Conservation (phyloP, 2,888 invertebrate genomes). For the Galeruca laticollis region DNA sequence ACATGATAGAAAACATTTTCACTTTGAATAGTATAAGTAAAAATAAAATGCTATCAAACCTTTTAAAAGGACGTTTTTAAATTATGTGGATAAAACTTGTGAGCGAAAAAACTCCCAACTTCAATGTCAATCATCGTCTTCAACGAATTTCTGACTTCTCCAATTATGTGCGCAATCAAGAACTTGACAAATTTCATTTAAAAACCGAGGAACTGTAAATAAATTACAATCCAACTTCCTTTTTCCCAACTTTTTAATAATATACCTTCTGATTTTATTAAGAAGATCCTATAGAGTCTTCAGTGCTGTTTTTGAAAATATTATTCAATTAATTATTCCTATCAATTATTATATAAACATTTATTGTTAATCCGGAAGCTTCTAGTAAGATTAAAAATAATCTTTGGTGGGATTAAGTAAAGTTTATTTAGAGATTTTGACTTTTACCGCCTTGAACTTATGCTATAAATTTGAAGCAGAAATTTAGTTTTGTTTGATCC, state of each 20-base stretch:
- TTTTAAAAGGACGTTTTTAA: no score
- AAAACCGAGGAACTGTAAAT: neutral
- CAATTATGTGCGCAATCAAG: neutral
- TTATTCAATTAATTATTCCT: neutral
- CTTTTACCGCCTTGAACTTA: neutral
- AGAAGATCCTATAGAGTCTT: neutral
- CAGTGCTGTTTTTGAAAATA: neutral
- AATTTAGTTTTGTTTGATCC: neutral
- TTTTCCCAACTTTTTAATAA: neutral
- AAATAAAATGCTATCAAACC: no score
- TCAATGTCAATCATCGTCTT: no score
- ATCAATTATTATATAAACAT: neutral
- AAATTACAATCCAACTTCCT: slow-evolving; percentile 8
- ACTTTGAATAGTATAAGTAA: no score
- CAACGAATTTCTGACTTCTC: no score
- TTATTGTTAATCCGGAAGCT: neutral
- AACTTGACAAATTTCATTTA: slow-evolving; percentile 8
- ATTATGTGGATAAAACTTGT: no score
- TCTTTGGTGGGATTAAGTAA: neutral
- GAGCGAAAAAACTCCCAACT: no score
- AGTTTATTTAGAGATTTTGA: neutral
- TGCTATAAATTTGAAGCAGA: neutral
- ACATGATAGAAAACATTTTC: no score
- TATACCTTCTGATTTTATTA: neutral
- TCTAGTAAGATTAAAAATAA: neutral